phyloP scores from a whole-genome alignment of 2,797 vertebrate species.

The Falco naumanni region DNA sequence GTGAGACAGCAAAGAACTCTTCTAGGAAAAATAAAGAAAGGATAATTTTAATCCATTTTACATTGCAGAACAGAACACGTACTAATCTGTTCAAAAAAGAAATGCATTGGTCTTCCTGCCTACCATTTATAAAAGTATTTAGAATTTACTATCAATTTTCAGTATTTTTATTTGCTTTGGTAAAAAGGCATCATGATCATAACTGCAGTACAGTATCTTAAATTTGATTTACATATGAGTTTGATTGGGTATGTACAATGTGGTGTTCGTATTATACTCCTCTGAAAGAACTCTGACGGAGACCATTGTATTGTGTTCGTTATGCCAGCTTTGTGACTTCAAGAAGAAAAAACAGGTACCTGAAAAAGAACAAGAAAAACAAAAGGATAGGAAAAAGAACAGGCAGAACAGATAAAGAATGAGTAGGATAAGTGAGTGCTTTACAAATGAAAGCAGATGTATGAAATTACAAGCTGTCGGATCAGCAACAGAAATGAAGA shows the following conservation, averaged over 20 bases:
- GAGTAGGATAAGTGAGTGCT: conserved; percentile 87
- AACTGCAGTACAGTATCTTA: conserved; percentile 38
- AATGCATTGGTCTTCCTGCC: not conserved
- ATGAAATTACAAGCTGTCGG: conserved; percentile 96
- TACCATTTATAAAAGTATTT: conserved; percentile 7
- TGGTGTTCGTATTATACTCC: conserved; percentile 17
- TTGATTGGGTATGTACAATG: conserved; percentile 41
- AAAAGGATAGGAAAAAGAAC: conserved; percentile 71
- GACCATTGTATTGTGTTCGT: conserved; percentile 51
- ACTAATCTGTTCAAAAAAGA: not conserved
- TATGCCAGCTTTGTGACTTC: conserved; percentile 64
- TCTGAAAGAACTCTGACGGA: conserved; percentile 49
- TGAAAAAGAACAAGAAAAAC: conserved; percentile 72
- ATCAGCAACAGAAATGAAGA: conserved; percentile 88
- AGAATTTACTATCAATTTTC: conserved; percentile 7
- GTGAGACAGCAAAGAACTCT: not conserved
- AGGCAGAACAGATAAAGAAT: conserved; percentile 75
- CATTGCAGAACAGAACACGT: not conserved
- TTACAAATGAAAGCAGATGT: conserved; percentile 98
- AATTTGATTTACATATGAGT: conserved; percentile 43
- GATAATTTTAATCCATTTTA: not conserved
- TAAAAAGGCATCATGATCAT: conserved; percentile 22
- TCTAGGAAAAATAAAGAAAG: not conserved
- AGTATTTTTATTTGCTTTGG: conserved; percentile 46
- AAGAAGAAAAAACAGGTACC: conserved; percentile 67